Percentiles rank a stretch among this genome's conserved stretches.
Evolutionary conservation across 2,888 invertebrate species (phyloP).

Genomic region (Nowickia ferox): DNA sequence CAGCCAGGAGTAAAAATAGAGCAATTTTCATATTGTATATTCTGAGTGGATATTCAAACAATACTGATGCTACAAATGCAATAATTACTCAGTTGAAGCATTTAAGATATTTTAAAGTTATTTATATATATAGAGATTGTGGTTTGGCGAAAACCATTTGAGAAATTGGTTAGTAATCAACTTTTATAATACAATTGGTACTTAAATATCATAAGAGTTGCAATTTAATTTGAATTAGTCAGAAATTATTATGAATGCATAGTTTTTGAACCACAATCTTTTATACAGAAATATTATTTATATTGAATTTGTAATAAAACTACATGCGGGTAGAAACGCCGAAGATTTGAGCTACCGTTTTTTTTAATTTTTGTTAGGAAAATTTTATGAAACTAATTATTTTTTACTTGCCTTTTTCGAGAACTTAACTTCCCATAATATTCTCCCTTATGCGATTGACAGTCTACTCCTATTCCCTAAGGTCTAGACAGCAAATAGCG

Average conservation of each 20-base stretch:
- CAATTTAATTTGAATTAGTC: neutral
- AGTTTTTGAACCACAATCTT: neutral
- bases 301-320: neutral
- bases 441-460: no score
- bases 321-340: no score
- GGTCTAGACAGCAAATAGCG: no score
- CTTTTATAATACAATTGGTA: no score
- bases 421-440: no score
- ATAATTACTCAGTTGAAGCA: neutral
- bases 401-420: no score
- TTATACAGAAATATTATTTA: neutral
- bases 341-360: no score
- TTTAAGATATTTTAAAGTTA: neutral
- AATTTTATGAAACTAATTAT: no score
- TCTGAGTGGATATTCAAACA: neutral
- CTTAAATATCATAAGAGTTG: no score
- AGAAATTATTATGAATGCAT: neutral
- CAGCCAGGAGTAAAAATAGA: slow-evolving; percentile 24
- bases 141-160: neutral
- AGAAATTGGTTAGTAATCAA: neutral
- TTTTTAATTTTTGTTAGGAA: no score
- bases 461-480: no score
- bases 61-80: slow-evolving; percentile 5
- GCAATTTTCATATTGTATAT: slow-evolving; percentile 31
- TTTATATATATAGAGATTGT: neutral